Evolutionary conservation across 2,113 vertebrate genomes (phyloP), one percentile per base, ranked within the genome.

Genomic region (Noturus placidus): DNA sequence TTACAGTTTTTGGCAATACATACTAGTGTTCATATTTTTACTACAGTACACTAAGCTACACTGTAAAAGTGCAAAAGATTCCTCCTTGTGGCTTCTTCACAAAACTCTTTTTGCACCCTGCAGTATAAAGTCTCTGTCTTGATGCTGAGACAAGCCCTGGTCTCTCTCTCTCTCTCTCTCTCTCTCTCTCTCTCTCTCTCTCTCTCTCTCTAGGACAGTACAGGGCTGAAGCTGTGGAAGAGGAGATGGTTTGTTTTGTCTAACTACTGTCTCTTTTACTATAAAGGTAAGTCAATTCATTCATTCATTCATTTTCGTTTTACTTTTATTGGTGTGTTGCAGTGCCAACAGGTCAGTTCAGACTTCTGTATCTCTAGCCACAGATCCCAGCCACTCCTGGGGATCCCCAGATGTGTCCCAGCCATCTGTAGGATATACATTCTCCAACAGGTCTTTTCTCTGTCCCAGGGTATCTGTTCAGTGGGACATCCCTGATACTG

Each of bases 171-270:
- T 14, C n/a, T 72, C 35, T 74, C 69, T 70, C 15, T n/a, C 2
- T 87, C 38, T 65, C 27, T 86, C 54, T 86, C 25, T 15, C 19
- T 74, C 35, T 86, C 14, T 54, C n/a, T 42, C n/a, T 70, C 5
- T 84, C 4, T 84, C 15, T 42, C 19, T 88, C 74, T 87, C 1
- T 59, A 98, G 97, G 97, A 98, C 82, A 98, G 97, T 89, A 93
- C 94, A 0, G 97, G 96, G n/a, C 92, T 98, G 78, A 96, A 96
- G 89, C 93, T 98, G 2, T 98, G 97, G 97, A 98, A 98, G 88
- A 96, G 96, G 85, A 93, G 97, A 83, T 98, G 97, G 97, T 98
- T 98, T 56, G 97, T 98, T 54, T 95, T 98, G 77, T 97, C 97
- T 0, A 96, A 97, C 89, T 97, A 95, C 88, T 98, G 97, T 91